These are phyloP conservation scores for Arctopsyche grandis DNA, from an alignment of 1,140 invertebrate genomes.

Conservation along the genomic window DNA sequence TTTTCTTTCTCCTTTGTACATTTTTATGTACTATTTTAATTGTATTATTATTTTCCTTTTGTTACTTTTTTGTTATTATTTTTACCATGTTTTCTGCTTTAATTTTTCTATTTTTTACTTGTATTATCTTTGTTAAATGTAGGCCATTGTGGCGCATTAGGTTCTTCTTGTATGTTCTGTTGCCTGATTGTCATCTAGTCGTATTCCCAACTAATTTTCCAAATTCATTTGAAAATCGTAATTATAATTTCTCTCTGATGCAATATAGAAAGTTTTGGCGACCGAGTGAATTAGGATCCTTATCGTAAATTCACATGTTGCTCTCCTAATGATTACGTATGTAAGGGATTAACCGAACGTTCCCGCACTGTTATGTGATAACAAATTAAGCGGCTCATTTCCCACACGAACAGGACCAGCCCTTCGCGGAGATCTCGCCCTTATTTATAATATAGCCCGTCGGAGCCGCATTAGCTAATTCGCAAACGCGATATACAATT, in stretches of 20 bases:
- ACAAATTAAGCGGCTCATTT: constrained; percentile 4
- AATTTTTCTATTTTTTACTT: no score
- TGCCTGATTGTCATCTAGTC: no score
- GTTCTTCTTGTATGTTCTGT: no score
- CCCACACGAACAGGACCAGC: not conserved
- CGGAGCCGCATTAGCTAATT: not conserved
- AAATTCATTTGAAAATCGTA: not conserved
- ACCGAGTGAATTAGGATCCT: not conserved
- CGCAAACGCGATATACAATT: not conserved
- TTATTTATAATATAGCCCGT: not conserved
- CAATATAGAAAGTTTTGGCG: no score
- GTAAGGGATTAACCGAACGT: not conserved
- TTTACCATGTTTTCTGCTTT: no score
- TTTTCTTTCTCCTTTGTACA: no score
- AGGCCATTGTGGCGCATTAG: no score
- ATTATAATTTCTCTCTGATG: not conserved
- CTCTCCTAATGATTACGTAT: constrained; percentile 5
- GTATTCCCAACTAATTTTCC: no score
- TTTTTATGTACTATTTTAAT: no score
- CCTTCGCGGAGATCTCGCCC: not conserved
- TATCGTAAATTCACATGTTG: not conserved
- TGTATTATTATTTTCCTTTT: no score
- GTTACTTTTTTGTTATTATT: no score
- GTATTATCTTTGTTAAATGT: no score
- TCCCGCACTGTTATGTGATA: not conserved